phyloP scores from a whole-genome alignment of 1,140 invertebrate genomes.

The Drosophila nikananu region DNA sequence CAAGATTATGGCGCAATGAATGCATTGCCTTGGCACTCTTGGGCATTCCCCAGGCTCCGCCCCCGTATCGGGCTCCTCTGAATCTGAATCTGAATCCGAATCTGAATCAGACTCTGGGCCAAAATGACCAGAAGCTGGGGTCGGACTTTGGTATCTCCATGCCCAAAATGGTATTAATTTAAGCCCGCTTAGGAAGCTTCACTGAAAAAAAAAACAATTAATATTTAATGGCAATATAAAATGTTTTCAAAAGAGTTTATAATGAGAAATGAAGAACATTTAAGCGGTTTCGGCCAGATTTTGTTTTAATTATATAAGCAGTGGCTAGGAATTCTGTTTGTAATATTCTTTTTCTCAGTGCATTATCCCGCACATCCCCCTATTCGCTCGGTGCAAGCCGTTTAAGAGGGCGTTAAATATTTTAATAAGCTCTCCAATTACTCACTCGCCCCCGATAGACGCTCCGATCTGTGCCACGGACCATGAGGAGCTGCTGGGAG shows the following conservation, averaged over 20 bases:
- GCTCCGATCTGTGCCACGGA: slow-evolving; percentile 92
- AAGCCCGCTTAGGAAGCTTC: slow-evolving; percentile 51
- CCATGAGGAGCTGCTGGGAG: slow-evolving; percentile 92
- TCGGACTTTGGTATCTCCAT: slow-evolving; percentile 23
- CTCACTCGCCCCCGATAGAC: slow-evolving; percentile 86
- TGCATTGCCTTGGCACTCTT: slow-evolving; percentile 68
- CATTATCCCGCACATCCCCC: slow-evolving; percentile 7
- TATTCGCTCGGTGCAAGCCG: slow-evolving; percentile 23
- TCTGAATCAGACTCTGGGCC: slow-evolving; percentile 14
- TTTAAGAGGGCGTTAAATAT: slow-evolving; percentile 59
- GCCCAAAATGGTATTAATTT: slow-evolving; percentile 69
- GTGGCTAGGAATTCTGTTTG: too few relatives aligned
- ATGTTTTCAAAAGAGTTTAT: not conserved
- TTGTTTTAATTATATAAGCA: not conserved
- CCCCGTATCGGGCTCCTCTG: slow-evolving; percentile 1
- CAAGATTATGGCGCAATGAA: slow-evolving; percentile 82
- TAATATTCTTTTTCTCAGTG: slow-evolving; percentile 3
- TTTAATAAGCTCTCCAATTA: slow-evolving; percentile 71
- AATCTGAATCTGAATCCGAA: slow-evolving; percentile 18
- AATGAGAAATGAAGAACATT: not conserved
- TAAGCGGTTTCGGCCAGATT: accelerated
- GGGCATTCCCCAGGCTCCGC: slow-evolving; percentile 12
- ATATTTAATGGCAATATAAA: not conserved
- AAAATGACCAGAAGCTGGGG: slow-evolving; percentile 43
- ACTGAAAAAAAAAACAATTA: not conserved